phyloP scores from a whole-genome alignment of 2,797 vertebrate genomes.

The Choloepus didactylus region DNA sequence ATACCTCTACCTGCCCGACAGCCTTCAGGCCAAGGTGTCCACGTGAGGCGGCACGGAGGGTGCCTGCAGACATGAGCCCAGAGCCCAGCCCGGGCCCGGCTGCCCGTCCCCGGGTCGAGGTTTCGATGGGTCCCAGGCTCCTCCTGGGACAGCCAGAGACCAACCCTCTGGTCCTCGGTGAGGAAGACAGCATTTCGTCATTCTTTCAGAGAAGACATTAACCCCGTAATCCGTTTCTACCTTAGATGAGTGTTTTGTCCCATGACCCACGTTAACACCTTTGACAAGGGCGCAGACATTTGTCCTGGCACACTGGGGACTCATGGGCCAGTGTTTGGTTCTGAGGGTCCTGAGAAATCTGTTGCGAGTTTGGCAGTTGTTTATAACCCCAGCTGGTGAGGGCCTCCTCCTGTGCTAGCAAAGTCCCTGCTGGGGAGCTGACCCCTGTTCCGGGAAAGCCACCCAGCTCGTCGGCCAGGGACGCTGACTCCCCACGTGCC shows the following conservation, averaged over 20 bases:
- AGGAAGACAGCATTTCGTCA: constrained; percentile 50
- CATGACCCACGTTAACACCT: background rate
- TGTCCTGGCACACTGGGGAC: background rate
- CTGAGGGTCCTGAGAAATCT: background rate
- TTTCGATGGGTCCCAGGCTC: background rate
- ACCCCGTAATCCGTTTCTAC: constrained; percentile 57
- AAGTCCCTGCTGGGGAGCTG: background rate
- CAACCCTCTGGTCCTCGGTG: background rate
- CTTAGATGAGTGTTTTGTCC: constrained; percentile 76
- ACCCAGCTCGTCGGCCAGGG: background rate
- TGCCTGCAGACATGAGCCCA: background rate
- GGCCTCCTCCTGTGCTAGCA: background rate
- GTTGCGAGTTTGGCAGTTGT: background rate
- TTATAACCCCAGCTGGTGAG: accelerated
- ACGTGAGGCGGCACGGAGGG: constrained; percentile 84
- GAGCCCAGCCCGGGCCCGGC: background rate
- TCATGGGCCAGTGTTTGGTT: accelerated
- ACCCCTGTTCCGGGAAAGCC: background rate
- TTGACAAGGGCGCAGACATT: accelerated
- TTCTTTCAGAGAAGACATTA: constrained; percentile 72
- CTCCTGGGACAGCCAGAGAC: background rate
- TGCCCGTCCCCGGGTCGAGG: background rate
- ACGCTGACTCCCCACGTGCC: background rate
- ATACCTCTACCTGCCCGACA: constrained; percentile 92
- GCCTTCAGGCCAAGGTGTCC: constrained; percentile 90